A percentile compares a stretch with the other conserved stretches of the same genome.
phyloP scores from a whole-genome alignment of 2,113 vertebrate species.

The Myotis lucifugus region DNA sequence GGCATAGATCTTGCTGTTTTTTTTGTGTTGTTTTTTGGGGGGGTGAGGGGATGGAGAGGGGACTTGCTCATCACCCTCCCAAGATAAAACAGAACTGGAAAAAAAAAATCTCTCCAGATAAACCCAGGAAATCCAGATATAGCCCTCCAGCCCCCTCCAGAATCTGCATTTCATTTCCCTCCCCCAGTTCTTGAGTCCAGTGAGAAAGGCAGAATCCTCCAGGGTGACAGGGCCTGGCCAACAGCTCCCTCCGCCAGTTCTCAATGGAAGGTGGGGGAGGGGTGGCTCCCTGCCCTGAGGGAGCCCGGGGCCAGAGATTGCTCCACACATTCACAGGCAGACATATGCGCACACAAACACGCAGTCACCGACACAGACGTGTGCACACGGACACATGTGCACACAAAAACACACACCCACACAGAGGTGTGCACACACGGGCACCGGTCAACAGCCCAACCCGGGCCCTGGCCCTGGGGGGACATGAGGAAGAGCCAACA shows the following conservation, averaged over 20 bases:
- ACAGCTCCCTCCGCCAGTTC: not conserved
- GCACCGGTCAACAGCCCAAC: not conserved
- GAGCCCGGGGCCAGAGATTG: not conserved
- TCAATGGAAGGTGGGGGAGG: constrained; percentile 62
- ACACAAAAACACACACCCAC: not conserved
- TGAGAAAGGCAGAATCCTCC: not conserved
- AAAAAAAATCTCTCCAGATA: not conserved
- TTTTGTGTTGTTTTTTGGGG: not conserved
- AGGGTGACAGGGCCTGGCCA: not conserved
- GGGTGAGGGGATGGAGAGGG: accelerated
- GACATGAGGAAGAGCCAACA: not conserved
- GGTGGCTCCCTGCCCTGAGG: not conserved
- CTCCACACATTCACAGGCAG: not conserved
- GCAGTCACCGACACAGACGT: not conserved
- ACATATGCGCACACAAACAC: not conserved
- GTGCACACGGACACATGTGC: not conserved
- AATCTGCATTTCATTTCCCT: not conserved
- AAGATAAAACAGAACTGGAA: not conserved
- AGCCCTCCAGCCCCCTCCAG: not conserved
- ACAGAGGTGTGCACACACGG: not conserved
- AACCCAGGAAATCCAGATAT: not conserved
- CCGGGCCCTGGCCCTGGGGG: not conserved
- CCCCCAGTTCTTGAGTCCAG: not conserved
- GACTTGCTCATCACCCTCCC: not conserved
- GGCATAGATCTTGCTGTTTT: not conserved